These are phyloP conservation scores for Stenichneumon culpator DNA, from an alignment of 2,888 invertebrate species.

Conservation along the genomic window DNA sequence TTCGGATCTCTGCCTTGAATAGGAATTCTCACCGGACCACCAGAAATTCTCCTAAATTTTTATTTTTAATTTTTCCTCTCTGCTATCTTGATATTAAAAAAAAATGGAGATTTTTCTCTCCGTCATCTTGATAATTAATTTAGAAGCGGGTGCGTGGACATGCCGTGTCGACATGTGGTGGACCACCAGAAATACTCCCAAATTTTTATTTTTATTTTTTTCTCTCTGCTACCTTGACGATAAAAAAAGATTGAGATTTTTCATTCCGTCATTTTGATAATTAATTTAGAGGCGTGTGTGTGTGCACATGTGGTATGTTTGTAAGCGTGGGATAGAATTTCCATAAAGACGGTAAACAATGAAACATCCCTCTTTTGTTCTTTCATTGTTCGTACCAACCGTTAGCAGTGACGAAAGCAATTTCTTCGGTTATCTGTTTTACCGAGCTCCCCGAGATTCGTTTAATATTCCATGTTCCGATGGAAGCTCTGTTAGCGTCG, in stretches of 20 bases:
- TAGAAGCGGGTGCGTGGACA: background rate
- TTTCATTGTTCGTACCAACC: constrained; percentile 37
- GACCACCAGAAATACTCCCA: constrained; percentile 52
- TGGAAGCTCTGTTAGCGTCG: constrained; percentile 25
- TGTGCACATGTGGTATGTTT: background rate
- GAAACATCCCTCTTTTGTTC: constrained; percentile 41
- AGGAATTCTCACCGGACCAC: constrained; percentile 45
- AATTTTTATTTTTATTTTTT: constrained; percentile 30
- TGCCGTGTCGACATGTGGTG: background rate
- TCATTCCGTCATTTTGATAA: background rate
- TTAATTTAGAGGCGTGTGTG: background rate
- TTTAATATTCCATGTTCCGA: constrained; percentile 57
- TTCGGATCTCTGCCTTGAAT: constrained; percentile 30
- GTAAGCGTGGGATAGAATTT: constrained; percentile 47
- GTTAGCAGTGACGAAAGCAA: constrained; percentile 52
- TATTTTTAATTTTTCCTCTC: constrained; percentile 24
- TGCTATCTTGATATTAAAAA: constrained; percentile 27
- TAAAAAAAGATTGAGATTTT: constrained; percentile 24
- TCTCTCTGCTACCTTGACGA: constrained; percentile 23
- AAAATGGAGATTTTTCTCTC: constrained; percentile 25
- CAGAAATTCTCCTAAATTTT: constrained; percentile 45
- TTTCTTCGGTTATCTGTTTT: constrained; percentile 56
- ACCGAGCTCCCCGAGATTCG: constrained; percentile 40
- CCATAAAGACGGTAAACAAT: constrained; percentile 3
- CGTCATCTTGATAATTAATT: background rate